Evolutionary conservation across 2,113 vertebrate genomes (phyloP).

Genomic region (Hyperoodon ampullatus): DNA sequence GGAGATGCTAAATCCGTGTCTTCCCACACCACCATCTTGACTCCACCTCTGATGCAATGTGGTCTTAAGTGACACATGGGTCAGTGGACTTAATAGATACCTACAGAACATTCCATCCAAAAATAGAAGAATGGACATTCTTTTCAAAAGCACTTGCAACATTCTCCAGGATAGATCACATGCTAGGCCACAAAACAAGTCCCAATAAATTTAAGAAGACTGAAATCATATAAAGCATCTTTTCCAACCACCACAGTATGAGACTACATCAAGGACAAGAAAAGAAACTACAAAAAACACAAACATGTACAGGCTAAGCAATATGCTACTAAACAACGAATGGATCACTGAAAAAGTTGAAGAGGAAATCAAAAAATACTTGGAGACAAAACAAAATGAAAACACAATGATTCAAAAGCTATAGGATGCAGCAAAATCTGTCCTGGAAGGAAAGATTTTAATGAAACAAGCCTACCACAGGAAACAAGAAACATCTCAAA

Average conservation of each 20-base stretch:
- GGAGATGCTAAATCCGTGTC: too few species aligned
- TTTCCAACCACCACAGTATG: not conserved
- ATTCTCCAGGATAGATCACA: not conserved
- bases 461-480: not conserved
- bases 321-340: not conserved
- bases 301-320: not conserved
- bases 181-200: not conserved
- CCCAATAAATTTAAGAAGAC: not conserved
- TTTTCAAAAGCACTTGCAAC: not conserved
- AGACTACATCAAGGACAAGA: not conserved
- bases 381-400: not conserved
- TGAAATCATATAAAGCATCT: not conserved
- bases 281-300: not conserved
- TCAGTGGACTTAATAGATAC: not conserved
- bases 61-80: not conserved
- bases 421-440: not conserved
- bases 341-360: not conserved
- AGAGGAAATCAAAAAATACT: not conserved
- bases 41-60: not conserved
- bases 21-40: too few species aligned
- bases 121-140: not conserved
- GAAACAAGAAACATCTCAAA: not conserved
- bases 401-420: not conserved
- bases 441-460: not conserved
- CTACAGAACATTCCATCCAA: not conserved